phyloP scores from a whole-genome alignment of 2,888 invertebrate genomes.

The Pachydiplax longipennis region DNA sequence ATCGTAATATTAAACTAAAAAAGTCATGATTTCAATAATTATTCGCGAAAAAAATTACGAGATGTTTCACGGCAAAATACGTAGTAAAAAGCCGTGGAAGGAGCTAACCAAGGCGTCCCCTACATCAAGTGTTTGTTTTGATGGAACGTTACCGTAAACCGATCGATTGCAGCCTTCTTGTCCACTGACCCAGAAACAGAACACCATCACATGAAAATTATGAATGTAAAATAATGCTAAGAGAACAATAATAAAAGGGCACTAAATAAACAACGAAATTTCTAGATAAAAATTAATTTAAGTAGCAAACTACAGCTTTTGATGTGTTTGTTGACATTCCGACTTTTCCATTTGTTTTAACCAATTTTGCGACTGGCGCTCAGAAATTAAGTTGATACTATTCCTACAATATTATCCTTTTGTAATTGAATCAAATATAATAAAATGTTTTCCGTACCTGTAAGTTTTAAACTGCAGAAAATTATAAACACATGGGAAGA shows the following conservation, averaged over 20 bases:
- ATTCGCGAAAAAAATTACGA: neutral
- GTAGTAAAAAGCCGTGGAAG: neutral
- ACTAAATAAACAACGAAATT: neutral
- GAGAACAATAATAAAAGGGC: neutral
- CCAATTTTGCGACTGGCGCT: no score
- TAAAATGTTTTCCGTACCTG: neutral
- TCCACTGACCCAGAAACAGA: conserved; percentile 39
- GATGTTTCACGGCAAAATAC: neutral
- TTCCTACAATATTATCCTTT: no score
- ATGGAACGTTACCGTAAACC: conserved; percentile 42
- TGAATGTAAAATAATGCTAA: neutral
- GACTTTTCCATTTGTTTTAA: no score
- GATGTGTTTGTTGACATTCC: no score
- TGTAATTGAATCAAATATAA: no score
- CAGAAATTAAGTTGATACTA: no score
- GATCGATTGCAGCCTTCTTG: conserved; percentile 41
- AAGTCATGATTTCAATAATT: neutral
- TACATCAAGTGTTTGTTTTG: conserved; percentile 33
- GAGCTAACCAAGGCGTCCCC: conserved; percentile 14
- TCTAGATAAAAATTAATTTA: no score
- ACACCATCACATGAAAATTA: neutral
- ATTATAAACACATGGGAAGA: neutral
- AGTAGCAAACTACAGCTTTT: no score
- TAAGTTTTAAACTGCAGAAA: neutral
- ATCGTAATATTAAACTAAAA: neutral